These are phyloP conservation scores for Timandra comae DNA, from an alignment of 2,888 invertebrate species.

Conservation along the genomic window DNA sequence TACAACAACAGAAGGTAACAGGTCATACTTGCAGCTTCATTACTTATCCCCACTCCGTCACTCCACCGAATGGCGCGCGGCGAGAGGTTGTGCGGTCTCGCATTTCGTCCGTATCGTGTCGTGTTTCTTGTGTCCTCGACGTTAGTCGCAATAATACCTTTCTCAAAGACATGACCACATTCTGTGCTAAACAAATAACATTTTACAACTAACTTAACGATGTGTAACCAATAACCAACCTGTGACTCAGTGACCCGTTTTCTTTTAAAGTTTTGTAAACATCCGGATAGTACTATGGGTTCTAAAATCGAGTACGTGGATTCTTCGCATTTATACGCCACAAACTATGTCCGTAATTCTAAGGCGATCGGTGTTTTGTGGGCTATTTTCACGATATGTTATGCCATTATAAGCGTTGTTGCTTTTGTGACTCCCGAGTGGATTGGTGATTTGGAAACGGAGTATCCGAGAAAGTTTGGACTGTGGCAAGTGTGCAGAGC, in stretches of 20 bases:
- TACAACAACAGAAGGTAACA: constrained; percentile 32
- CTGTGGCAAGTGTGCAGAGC: constrained; percentile 92
- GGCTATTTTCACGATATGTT: constrained; percentile 98
- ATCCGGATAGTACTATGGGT: constrained; percentile 80
- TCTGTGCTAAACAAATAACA: constrained; percentile 30
- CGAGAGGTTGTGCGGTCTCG: constrained; percentile 54
- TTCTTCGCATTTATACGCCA: constrained; percentile 92
- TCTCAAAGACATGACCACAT: constrained; percentile 48
- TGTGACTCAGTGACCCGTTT: constrained; percentile 29
- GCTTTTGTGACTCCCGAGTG: constrained; percentile 97
- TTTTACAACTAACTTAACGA: constrained; percentile 25
- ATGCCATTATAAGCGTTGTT: constrained; percentile 95
- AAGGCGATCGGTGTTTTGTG: constrained; percentile 97
- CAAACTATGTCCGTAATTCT: constrained; percentile 93
- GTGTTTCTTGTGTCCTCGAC: constrained; percentile 61
- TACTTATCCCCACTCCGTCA: constrained; percentile 59
- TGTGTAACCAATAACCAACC: constrained; percentile 38
- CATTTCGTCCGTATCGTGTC: constrained; percentile 44
- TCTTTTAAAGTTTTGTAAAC: constrained; percentile 36
- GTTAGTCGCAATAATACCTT: constrained; percentile 28
- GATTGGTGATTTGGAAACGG: constrained; percentile 90
- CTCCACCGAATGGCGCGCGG: constrained; percentile 56
- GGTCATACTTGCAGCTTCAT: constrained; percentile 56
- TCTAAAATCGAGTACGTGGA: constrained; percentile 96
- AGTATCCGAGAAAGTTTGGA: constrained; percentile 94